Percentiles rank a stretch among this genome's conserved stretches.
Conservation (phyloP, 1,140 invertebrate species). For the Helicoverpa zea region DNA sequence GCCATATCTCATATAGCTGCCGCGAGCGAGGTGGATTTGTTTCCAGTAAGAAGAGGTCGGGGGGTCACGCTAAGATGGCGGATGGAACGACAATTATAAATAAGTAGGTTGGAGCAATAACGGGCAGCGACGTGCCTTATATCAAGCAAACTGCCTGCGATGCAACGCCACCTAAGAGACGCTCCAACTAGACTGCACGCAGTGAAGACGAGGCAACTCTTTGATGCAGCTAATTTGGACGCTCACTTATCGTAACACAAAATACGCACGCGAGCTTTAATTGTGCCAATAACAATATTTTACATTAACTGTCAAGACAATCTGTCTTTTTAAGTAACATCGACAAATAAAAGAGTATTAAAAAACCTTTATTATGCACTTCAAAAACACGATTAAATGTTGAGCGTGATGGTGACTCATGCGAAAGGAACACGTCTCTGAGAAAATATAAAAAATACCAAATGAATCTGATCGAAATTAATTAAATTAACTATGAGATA, state of each 20-base stretch:
- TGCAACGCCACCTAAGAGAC: slow-evolving; percentile 83
- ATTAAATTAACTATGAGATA: too few species aligned
- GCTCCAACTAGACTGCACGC: slow-evolving; percentile 63
- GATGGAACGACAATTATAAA: slow-evolving; percentile 84
- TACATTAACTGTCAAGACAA: neutral
- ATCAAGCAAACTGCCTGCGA: slow-evolving; percentile 85
- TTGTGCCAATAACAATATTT: too few species aligned
- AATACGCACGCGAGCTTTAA: neutral
- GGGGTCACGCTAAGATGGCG: slow-evolving; percentile 66
- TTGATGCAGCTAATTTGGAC: neutral
- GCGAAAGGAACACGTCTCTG: too few species aligned
- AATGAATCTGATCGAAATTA: too few species aligned
- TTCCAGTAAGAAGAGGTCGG: slow-evolving; percentile 49
- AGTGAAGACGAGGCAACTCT: neutral
- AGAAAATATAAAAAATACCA: too few species aligned
- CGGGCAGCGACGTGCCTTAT: slow-evolving; percentile 82
- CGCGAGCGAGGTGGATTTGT: neutral
- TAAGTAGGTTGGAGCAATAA: slow-evolving; percentile 85
- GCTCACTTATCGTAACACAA: neutral
- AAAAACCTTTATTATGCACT: neutral
- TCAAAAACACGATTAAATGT: slow-evolving; percentile 5
- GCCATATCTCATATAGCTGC: slow-evolving; percentile 8
- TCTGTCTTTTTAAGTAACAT: neutral
- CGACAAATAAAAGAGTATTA: slow-evolving; percentile 3
- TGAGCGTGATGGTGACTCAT: neutral